Conservation (phyloP, 1,140 invertebrate species). For the Idris sp. region DNA sequence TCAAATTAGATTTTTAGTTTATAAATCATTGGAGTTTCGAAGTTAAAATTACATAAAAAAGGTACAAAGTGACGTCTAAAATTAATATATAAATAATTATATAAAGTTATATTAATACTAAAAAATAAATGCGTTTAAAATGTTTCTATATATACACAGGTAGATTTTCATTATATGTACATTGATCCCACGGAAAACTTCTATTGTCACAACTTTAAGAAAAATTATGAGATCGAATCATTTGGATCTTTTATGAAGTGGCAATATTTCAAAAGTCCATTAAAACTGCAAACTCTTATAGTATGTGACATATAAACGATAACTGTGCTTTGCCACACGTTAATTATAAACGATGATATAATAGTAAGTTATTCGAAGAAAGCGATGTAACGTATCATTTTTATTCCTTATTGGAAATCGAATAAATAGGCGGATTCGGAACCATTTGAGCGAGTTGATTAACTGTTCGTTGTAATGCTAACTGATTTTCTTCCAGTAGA, state of each 20-base stretch:
- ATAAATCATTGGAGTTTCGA: too few relatives aligned
- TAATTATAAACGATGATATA: conserved; percentile 51
- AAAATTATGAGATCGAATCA: conserved; percentile 11
- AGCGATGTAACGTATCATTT: conserved; percentile 41
- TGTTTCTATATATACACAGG: conserved; percentile 12
- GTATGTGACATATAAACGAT: conserved; percentile 62
- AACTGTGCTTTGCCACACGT: conserved; percentile 34
- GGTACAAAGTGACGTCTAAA: conserved; percentile 10
- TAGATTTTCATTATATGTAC: conserved; percentile 23
- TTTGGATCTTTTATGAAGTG: conserved; percentile 31
- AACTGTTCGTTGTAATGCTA: conserved; percentile 70
- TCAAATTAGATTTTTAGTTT: background rate
- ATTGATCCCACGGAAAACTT: conserved; percentile 30
- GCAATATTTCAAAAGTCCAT: conserved; percentile 35
- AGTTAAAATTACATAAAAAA: background rate
- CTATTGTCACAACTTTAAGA: conserved; percentile 34
- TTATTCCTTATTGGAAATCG: conserved; percentile 68
- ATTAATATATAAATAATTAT: conserved; percentile 23
- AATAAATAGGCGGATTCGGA: conserved; percentile 63
- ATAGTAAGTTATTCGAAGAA: conserved; percentile 59
- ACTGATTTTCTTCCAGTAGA: conserved; percentile 72
- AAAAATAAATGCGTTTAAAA: conserved; percentile 25
- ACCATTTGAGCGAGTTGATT: conserved; percentile 70
- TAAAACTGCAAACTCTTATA: conserved; percentile 59
- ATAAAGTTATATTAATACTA: conserved; percentile 9